These are phyloP conservation scores for Brachionus rubens DNA, from an alignment of 1,140 invertebrate species.

Conservation along the genomic window DNA sequence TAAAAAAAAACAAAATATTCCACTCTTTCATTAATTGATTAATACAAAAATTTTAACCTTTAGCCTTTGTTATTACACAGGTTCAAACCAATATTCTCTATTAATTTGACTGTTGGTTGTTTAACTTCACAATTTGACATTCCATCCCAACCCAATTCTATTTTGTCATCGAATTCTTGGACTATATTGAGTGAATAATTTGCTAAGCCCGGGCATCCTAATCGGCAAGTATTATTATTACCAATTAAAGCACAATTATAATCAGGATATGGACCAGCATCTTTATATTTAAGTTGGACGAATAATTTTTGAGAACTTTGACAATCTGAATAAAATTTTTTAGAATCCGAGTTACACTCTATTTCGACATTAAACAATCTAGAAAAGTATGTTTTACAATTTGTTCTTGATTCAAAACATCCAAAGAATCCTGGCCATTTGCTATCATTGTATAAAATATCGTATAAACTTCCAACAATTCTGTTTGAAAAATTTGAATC, in stretches of 20 bases:
- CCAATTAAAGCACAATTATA: background rate
- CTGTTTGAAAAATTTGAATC: background rate
- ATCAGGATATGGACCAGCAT: background rate
- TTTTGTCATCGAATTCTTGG: background rate
- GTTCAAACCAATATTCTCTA: background rate
- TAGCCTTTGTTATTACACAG: background rate
- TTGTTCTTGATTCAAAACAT: background rate
- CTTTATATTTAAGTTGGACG: background rate
- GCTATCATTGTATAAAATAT: background rate
- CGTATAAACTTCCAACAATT: background rate
- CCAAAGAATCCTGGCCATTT: background rate
- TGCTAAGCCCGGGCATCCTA: background rate
- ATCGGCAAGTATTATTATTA: background rate
- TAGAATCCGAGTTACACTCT: background rate
- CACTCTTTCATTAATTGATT: slow-evolving; percentile 59
- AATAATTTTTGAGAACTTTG: background rate
- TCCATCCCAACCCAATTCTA: background rate
- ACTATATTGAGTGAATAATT: background rate
- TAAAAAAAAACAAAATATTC: too few relatives aligned
- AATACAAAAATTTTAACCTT: background rate
- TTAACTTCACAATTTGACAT: slow-evolving; percentile 3
- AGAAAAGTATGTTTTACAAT: background rate
- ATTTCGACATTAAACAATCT: background rate
- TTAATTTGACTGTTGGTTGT: background rate
- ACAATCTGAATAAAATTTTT: background rate